phyloP scores from a whole-genome alignment of 1,140 invertebrate genomes.

The Neoseiulus cucumeris region DNA sequence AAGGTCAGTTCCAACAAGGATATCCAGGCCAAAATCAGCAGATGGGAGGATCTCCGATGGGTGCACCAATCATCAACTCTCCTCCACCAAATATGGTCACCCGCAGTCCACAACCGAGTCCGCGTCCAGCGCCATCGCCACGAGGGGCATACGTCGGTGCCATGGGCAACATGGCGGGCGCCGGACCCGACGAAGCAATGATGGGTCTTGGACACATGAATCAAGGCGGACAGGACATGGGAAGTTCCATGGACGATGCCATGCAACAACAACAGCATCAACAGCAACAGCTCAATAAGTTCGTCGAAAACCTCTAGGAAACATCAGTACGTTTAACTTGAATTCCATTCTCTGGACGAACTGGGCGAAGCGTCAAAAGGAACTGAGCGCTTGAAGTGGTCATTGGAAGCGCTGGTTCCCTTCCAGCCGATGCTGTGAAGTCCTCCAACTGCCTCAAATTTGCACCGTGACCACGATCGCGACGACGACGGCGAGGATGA shows the following conservation, averaged over 20 bases:
- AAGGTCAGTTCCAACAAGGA: background rate
- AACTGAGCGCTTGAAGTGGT: too few relatives aligned
- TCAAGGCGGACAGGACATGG: too few relatives aligned
- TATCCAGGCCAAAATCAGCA: conserved; percentile 1
- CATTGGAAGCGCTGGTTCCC: too few relatives aligned
- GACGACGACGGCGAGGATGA: too few relatives aligned
- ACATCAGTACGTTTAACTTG: too few relatives aligned
- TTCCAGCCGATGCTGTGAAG: too few relatives aligned
- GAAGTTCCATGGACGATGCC: background rate
- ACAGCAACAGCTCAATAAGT: conserved; percentile 9
- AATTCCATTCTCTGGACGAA: too few relatives aligned
- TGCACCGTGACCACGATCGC: too few relatives aligned
- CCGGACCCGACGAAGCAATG: background rate
- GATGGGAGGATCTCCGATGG: background rate
- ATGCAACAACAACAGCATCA: conserved; percentile 10
- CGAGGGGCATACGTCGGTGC: background rate
- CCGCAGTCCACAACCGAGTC: background rate
- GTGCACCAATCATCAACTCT: background rate
- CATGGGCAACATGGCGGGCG: background rate
- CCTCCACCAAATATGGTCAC: conserved; percentile 7
- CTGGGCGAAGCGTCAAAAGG: too few relatives aligned
- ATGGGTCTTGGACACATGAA: background rate
- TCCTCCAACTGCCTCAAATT: too few relatives aligned
- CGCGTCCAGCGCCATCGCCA: background rate
- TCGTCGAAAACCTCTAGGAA: background rate